Evolutionary conservation across 2,797 vertebrate genomes (phyloP).

Genomic region (Ptychadena robeensis): DNA sequence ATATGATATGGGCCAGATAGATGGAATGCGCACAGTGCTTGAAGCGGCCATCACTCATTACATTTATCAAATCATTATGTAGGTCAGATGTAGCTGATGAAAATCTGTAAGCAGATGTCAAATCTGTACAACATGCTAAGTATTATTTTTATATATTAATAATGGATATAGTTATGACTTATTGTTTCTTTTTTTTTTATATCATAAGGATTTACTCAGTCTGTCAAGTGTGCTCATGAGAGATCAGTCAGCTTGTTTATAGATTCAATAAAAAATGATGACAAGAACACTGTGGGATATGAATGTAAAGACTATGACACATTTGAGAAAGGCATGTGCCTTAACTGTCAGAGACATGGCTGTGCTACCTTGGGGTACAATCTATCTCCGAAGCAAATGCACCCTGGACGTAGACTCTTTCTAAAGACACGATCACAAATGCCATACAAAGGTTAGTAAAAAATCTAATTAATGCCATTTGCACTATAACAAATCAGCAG

Average conservation of each 20-base stretch:
- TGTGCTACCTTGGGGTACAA: constrained; percentile 91
- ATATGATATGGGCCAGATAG: no score
- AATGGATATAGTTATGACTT: not conserved
- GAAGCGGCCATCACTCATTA: no score
- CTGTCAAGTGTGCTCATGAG: constrained; percentile 93
- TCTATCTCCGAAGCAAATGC: constrained; percentile 70
- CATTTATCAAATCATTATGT: no score
- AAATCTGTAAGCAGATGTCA: not conserved
- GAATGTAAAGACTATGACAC: constrained; percentile 82
- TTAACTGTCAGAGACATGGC: constrained; percentile 85
- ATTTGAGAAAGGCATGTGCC: constrained; percentile 87
- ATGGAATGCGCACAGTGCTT: no score
- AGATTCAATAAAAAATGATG: constrained; percentile 84
- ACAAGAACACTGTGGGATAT: constrained; percentile 87
- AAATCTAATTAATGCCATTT: not conserved
- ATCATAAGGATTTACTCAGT: constrained; percentile 76
- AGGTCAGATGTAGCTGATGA: not conserved
- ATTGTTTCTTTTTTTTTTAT: constrained; percentile 1
- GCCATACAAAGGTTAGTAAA: constrained; percentile 88
- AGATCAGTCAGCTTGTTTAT: constrained; percentile 92
- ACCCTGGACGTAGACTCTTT: constrained; percentile 80
- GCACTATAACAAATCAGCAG: not conserved
- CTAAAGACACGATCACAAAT: constrained; percentile 82
- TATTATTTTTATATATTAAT: no score
- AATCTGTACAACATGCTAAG: not conserved